These are phyloP conservation scores for Eurystomus gularis DNA, from an alignment of 2,113 vertebrate genomes.

Conservation along the genomic window DNA sequence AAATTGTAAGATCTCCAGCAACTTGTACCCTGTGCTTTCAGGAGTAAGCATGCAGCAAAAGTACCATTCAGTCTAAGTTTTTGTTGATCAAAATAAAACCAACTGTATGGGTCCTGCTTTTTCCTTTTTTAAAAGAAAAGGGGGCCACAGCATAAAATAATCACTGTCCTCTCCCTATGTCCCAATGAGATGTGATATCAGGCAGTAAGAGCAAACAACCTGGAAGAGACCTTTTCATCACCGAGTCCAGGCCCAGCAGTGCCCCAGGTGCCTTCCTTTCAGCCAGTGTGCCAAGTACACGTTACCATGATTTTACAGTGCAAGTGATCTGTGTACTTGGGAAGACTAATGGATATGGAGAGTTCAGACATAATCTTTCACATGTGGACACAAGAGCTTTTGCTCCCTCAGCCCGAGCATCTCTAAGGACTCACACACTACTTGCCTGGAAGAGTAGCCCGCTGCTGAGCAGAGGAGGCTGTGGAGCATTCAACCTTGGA, in stretches of 20 bases:
- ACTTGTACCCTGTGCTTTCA: background rate
- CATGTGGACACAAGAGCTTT: background rate
- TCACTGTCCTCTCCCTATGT: background rate
- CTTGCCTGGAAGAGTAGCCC: background rate
- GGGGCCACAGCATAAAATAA: background rate
- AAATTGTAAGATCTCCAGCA: background rate
- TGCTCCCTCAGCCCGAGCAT: background rate
- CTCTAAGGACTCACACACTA: fast-evolving
- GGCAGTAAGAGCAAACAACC: background rate
- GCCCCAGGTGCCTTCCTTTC: background rate
- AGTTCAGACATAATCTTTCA: background rate
- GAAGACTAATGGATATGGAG: background rate
- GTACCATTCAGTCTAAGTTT: background rate
- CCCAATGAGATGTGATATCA: background rate
- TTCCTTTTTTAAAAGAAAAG: background rate
- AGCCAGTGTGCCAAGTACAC: fast-evolving
- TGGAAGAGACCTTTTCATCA: background rate
- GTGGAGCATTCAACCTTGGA: background rate
- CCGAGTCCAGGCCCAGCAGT: background rate
- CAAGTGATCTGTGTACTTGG: background rate
- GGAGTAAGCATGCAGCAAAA: background rate
- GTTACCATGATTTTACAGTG: background rate
- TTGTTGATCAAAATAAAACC: background rate
- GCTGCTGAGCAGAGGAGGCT: background rate
- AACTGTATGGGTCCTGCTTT: background rate